phyloP scores from a whole-genome alignment of 2,797 vertebrate genomes.

The Anableps anableps region DNA sequence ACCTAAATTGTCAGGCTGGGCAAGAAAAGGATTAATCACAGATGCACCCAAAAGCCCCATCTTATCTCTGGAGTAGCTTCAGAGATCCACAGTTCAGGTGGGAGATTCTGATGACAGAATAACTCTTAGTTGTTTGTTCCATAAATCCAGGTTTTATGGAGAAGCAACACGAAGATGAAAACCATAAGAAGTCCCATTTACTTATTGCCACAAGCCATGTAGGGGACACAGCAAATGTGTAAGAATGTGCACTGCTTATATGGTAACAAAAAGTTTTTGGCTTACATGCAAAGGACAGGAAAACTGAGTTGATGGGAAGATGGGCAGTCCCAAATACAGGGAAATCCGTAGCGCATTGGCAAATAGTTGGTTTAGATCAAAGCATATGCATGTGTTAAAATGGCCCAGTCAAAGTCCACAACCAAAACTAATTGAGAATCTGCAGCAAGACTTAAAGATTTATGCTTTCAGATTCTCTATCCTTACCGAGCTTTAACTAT shows the following conservation, averaged over 20 bases:
- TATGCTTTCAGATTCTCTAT: too few relatives aligned
- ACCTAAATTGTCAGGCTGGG: neutral
- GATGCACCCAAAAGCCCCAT: neutral
- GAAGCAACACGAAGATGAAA: neutral
- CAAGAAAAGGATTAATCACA: neutral
- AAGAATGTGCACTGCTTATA: neutral
- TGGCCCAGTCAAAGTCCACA: too few relatives aligned
- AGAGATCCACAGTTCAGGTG: neutral
- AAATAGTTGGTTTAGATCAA: neutral
- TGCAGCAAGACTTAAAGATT: too few relatives aligned
- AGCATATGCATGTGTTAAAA: neutral
- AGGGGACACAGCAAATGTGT: neutral
- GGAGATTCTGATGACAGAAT: neutral
- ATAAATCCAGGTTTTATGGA: neutral
- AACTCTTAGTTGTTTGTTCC: neutral
- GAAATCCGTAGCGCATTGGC: neutral
- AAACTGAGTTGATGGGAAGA: too few relatives aligned
- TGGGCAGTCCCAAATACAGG: too few relatives aligned
- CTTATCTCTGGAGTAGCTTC: neutral
- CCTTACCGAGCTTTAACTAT: too few relatives aligned
- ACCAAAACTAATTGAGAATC: too few relatives aligned
- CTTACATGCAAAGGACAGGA: neutral
- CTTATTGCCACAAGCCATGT: neutral
- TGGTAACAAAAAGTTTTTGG: neutral
- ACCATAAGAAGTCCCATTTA: neutral